Percentiles rank a stretch among this genome's conserved stretches.
Evolutionary conservation across 2,888 invertebrate genomes (phyloP).

Genomic region (Hydrotaea diabolus): DNA sequence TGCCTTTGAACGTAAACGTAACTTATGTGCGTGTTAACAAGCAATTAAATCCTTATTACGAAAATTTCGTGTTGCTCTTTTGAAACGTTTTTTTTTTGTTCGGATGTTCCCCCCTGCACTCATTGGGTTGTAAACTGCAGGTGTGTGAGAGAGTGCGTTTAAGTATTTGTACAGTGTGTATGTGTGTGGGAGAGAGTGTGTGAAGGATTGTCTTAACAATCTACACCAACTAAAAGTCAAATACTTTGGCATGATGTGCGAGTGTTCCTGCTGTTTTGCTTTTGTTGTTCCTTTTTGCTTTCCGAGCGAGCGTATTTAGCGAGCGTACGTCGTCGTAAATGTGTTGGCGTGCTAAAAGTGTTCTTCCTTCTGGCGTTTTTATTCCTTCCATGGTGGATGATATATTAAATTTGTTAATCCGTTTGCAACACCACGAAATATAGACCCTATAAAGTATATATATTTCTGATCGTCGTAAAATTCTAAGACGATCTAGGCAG

Average conservation of each 20-base stretch:
- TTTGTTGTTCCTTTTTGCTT: neutral
- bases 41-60: conserved; percentile 71
- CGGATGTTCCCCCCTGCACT: conserved; percentile 20
- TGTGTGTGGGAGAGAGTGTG: conserved; percentile 42
- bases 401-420: no score
- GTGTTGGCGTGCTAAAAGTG: conserved; percentile 61
- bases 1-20: conserved; percentile 20
- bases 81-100: conserved; percentile 28
- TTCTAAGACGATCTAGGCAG: no score
- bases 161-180: no score
- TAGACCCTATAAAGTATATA: no score
- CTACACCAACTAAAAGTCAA: conserved; percentile 54
- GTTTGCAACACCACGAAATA: no score
- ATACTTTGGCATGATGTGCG: conserved; percentile 47
- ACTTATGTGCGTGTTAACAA: conserved; percentile 71
- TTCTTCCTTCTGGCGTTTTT: conserved; percentile 51
- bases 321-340: conserved; percentile 7
- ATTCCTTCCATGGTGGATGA: no score
- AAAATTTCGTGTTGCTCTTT: conserved; percentile 55
- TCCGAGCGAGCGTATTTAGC: neutral
- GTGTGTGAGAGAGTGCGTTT: conserved; percentile 53
- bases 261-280: neutral
- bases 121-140: conserved; percentile 57
- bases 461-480: no score
- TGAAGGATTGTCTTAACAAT: conserved; percentile 38